These are phyloP conservation scores for Dascyllus trimaculatus DNA, from an alignment of 2,113 vertebrate genomes.

Conservation along the genomic window DNA sequence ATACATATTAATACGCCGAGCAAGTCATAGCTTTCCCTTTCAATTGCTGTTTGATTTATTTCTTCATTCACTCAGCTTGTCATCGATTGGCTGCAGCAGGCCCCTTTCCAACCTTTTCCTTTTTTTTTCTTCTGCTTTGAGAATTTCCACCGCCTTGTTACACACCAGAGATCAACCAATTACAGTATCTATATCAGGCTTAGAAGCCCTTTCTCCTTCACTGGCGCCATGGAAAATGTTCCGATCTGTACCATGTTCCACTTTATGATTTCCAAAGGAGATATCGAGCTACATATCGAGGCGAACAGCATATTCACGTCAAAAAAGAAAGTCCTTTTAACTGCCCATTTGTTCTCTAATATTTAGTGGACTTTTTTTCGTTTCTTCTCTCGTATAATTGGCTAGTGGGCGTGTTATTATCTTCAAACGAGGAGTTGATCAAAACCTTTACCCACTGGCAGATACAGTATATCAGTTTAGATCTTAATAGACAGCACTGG, in stretches of 20 bases:
- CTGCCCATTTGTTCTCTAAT: constrained; percentile 7
- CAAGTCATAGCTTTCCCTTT: constrained; percentile 16
- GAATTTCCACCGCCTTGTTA: constrained; percentile 39
- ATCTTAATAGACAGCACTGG: constrained; percentile 9
- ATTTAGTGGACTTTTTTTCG: background rate
- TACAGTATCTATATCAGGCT: constrained; percentile 49
- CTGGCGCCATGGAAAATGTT: constrained; percentile 32
- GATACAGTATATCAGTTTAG: constrained; percentile 2
- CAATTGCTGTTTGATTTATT: constrained; percentile 53
- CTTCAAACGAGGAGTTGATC: constrained; percentile 40
- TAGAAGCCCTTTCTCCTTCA: constrained; percentile 34
- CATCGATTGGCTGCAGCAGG: constrained; percentile 32
- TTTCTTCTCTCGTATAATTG: background rate
- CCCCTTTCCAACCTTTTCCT: constrained; percentile 11
- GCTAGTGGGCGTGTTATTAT: constrained; percentile 44
- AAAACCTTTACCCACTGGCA: background rate
- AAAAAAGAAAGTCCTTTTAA: constrained; percentile 5
- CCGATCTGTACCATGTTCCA: constrained; percentile 41
- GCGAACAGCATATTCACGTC: background rate
- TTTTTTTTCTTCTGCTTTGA: constrained; percentile 30
- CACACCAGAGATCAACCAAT: constrained; percentile 61
- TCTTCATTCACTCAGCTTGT: constrained; percentile 9
- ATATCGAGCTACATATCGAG: constrained; percentile 26
- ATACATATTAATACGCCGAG: constrained; percentile 9
- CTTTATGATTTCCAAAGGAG: constrained; percentile 32